Base-by-base conservation (phyloP, 2,797 vertebrate species). In the Staurois parvus region DNA sequence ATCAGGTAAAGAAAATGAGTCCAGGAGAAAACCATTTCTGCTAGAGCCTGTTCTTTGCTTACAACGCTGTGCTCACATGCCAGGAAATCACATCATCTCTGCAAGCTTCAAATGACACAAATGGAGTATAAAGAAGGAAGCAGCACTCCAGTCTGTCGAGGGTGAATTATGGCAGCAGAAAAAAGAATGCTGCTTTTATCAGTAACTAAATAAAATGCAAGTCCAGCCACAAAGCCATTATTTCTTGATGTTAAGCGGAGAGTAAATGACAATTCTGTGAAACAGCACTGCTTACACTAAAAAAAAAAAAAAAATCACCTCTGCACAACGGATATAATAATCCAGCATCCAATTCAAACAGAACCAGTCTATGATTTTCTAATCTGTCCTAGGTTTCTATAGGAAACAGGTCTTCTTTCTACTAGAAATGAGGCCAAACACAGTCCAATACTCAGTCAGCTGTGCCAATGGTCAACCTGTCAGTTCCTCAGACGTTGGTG, bases 161-260 rank as follows among this genome's bases (percentile, higher is more conserved):
- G 19, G 77, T 48, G 66, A 69, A 79, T 79, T 52, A 78, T 29
- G 32, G 45, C 34, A n/a, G 67, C 12, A 72, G 66, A 72, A 28
- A 37, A 28, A 34, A 40, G 2, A 26, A 56, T 3, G 67, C 59
- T 34, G 8, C 32, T 9, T 26, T 72, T 69, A 80, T 80, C 42
- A 21, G 34, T 80, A 28, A 37, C 66, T 45, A 56, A 32, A 59
- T 24, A 8, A 56, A 32, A 59, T 24, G 34, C 34, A 42, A 42
- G 11, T 78, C 8, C 76, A 67, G 32, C 26, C 32, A 42, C 34
- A 29, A 67, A n/a, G 28, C 76, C 62, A 78, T 78, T 8, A 67
- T n/a, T 67, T 28, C 2, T 42, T 42, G 26, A 21, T 34, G 59
- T 29, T 62, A 7, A 1, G 56, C 19, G 24, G 56, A 6, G 56